Base-by-base conservation (phyloP, 2,113 vertebrate species). In the Heterotilapia buettikoferi region DNA sequence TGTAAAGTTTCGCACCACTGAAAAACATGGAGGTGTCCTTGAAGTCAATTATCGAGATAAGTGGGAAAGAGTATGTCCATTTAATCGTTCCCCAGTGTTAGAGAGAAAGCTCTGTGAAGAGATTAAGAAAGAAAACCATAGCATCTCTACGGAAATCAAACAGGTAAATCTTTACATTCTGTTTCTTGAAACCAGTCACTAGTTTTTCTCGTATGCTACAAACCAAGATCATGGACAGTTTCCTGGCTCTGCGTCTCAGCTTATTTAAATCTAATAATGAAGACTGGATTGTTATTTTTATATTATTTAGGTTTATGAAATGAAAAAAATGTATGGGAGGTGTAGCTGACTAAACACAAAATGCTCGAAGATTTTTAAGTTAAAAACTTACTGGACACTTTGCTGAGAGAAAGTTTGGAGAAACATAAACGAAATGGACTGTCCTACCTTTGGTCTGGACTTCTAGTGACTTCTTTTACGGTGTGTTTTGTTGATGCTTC, bases 11-110 rank as follows among this genome's bases (percentile, higher is more conserved):
- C 47, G 4, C 0, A 66, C 88, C 1, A 50, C 83, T 7, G 2
- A 71, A n/a, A 9, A 6, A 2, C 94, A 95, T 29, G 94, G 94
- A 2, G 95, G 95, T 3, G 0, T 19, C 1, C 57, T 96, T 56
- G 0, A 1, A 7, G 83, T 97, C 31, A 50, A 10, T 0, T 91
- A 94, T 71, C 1, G 1, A 5, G 16, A 24, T 3, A 0, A 3
- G 0, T 91, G 86, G 92, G 13, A 93, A 59, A 38, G 40, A 2
- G 61, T 93, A 4, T 95, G 90, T 14, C 5, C 1, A 19, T 10
- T 6, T 29, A 19, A 4, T 19, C 6, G 0, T 52, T 1, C 0
- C 2, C 0, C 0, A 0, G 2, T 16, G 0, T 3, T 13, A 4
- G 9, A n/a, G 24, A 0, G 18, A 0, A 3, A 9, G 1, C 66